Evolutionary conservation across 2,113 vertebrate genomes (phyloP).

Genomic region (Varanus komodoensis): DNA sequence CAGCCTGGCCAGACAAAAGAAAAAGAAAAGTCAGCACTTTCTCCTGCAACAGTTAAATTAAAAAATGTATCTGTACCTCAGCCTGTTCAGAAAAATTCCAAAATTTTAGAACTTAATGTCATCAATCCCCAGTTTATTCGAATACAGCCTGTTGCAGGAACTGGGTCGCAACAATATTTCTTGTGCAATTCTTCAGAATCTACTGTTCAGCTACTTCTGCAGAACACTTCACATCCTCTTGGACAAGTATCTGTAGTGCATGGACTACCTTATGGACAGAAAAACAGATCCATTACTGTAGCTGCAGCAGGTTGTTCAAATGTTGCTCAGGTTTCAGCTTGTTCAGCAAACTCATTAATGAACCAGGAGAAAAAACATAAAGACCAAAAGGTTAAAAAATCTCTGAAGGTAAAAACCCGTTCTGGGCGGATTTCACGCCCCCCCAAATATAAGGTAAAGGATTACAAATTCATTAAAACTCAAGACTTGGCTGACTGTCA

Average conservation of each 20-base stretch:
- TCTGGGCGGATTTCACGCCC: conserved; percentile 94
- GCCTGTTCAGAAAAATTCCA: conserved; percentile 61
- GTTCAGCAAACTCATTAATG: conserved; percentile 43
- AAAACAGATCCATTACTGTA: fast-evolving
- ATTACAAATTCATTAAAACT: conserved; percentile 97
- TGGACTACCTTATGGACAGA: conserved; percentile 48
- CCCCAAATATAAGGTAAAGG: conserved; percentile 94
- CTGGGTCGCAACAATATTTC: conserved; percentile 79
- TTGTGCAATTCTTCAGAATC: conserved; percentile 75
- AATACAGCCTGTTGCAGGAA: conserved; percentile 79
- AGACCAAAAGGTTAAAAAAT: conserved; percentile 83
- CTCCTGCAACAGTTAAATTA: conserved; percentile 71
- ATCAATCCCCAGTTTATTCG: conserved; percentile 85
- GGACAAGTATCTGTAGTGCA: conserved; percentile 72
- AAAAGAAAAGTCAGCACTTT: conserved; percentile 64
- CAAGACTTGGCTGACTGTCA: conserved; percentile 91
- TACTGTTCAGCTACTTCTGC: conserved; percentile 82
- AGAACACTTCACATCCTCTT: conserved; percentile 75
- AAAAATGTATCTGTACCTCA: conserved; percentile 68
- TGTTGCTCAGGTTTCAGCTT: conserved; percentile 14
- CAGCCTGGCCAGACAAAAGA: conserved; percentile 80
- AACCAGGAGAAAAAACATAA: conserved; percentile 68
- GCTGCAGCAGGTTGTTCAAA: neutral
- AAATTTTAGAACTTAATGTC: conserved; percentile 72
- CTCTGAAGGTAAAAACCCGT: conserved; percentile 82